A percentile compares a stretch with the other conserved stretches of the same genome.
Evolutionary conservation across 2,888 invertebrate species (phyloP).

Genomic region (Neoscelio sp.): DNA sequence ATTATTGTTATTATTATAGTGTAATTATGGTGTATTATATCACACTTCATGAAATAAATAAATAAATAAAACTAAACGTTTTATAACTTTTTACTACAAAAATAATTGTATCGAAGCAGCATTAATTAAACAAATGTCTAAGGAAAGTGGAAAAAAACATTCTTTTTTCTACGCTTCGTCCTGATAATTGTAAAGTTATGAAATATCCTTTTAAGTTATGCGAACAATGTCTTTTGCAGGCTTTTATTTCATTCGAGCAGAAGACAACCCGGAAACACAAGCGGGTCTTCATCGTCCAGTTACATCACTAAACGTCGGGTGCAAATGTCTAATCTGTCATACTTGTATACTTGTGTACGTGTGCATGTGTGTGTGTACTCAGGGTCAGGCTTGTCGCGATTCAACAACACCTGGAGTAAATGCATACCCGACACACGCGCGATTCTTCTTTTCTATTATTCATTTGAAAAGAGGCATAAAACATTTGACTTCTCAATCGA

Average conservation of each 20-base stretch:
- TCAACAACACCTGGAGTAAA: slow-evolving; percentile 50
- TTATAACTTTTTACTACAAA: no score
- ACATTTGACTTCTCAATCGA: slow-evolving; percentile 18
- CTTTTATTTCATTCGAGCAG: slow-evolving; percentile 44
- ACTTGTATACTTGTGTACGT: slow-evolving; percentile 5
- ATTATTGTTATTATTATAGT: no score
- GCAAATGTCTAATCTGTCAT: slow-evolving; percentile 63
- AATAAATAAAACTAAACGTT: no score
- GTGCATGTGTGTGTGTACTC: slow-evolving; percentile 31
- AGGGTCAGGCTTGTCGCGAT: slow-evolving; percentile 59
- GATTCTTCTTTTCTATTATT: slow-evolving; percentile 28
- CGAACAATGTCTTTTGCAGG: slow-evolving; percentile 33
- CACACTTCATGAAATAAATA: no score
- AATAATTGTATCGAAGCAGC: no score
- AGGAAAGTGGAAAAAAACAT: no score
- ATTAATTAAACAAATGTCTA: no score
- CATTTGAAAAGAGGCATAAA: slow-evolving; percentile 7
- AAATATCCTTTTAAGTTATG: slow-evolving; percentile 43
- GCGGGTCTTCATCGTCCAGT: slow-evolving; percentile 67
- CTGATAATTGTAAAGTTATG: slow-evolving; percentile 12
- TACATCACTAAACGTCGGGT: slow-evolving; percentile 65
- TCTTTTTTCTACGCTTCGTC: no score
- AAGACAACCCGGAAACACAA: slow-evolving; percentile 64
- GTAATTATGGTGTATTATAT: no score
- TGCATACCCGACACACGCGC: slow-evolving; percentile 8